phyloP scores from a whole-genome alignment of 1,140 invertebrate genomes.

The Kradibia gibbosae region DNA sequence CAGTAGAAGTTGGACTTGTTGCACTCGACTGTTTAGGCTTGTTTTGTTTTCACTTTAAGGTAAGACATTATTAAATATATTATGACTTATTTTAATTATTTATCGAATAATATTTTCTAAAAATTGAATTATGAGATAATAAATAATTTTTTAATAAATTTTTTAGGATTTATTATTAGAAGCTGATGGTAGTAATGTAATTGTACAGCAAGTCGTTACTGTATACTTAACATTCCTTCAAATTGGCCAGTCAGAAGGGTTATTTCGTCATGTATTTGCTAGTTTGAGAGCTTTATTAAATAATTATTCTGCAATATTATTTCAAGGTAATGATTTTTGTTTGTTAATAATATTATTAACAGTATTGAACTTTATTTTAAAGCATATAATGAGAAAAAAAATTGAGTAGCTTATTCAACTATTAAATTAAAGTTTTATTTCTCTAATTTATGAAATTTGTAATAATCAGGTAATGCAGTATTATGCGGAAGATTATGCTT shows the following conservation, averaged over 20 bases:
- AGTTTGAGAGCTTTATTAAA: constrained; percentile 92
- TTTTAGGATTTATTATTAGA: constrained; percentile 76
- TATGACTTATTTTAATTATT: background rate
- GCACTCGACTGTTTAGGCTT: constrained; percentile 89
- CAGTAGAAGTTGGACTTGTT: constrained; percentile 91
- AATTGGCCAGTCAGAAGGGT: constrained; percentile 89
- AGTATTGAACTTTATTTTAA: background rate
- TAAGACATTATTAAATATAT: constrained; percentile 37
- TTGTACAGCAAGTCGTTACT: constrained; percentile 85
- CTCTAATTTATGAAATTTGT: background rate
- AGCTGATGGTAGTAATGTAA: constrained; percentile 80
- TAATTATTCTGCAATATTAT: constrained; percentile 87
- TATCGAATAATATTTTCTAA: background rate
- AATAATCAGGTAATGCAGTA: constrained; percentile 80
- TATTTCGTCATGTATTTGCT: constrained; percentile 93
- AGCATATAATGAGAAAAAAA: background rate
- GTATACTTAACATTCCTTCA: constrained; percentile 91
- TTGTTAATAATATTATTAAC: background rate
- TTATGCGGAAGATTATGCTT: constrained; percentile 89
- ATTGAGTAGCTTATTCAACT: background rate
- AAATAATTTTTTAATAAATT: background rate
- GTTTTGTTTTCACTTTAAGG: constrained; percentile 86
- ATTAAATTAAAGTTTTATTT: background rate
- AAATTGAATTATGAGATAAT: background rate
- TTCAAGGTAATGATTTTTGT: constrained; percentile 77